Percentiles rank a stretch among this genome's conserved stretches.
These are phyloP conservation scores for Corythaeola cristata DNA, from an alignment of 2,113 vertebrate species.

Conservation along the genomic window DNA sequence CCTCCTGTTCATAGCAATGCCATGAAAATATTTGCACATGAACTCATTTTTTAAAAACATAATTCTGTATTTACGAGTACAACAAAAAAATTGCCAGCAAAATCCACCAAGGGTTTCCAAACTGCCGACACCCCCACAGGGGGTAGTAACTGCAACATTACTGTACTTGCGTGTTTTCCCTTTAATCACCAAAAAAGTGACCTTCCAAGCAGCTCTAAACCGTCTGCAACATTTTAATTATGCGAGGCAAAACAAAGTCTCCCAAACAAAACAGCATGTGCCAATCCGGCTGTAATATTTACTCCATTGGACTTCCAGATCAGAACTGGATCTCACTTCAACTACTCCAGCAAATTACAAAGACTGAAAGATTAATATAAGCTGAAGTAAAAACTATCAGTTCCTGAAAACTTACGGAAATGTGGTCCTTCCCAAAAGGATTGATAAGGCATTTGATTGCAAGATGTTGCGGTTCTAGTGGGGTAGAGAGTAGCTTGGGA, in stretches of 20 bases:
- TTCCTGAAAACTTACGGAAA: background rate
- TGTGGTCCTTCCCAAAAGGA: background rate
- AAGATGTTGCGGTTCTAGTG: background rate
- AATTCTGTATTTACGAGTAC: background rate
- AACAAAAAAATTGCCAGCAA: background rate
- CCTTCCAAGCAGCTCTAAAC: background rate
- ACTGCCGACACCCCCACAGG: conserved; percentile 25
- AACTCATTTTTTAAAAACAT: background rate
- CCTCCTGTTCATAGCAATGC: conserved; percentile 21
- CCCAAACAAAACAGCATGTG: background rate
- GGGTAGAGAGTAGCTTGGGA: background rate
- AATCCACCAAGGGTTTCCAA: background rate
- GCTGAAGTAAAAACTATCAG: background rate
- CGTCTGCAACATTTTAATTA: background rate
- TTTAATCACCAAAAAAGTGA: background rate
- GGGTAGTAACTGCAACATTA: background rate
- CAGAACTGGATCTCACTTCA: background rate
- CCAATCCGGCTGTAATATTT: background rate
- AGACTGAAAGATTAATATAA: background rate
- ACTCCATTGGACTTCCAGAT: background rate
- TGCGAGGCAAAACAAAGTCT: background rate
- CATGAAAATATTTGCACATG: background rate
- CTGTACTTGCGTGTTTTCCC: background rate
- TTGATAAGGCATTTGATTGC: background rate
- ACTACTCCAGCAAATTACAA: background rate